Evolutionary conservation across 2,113 vertebrate genomes (phyloP), one percentile per base, ranked within the genome.

Genomic region (Tapirus terrestris): DNA sequence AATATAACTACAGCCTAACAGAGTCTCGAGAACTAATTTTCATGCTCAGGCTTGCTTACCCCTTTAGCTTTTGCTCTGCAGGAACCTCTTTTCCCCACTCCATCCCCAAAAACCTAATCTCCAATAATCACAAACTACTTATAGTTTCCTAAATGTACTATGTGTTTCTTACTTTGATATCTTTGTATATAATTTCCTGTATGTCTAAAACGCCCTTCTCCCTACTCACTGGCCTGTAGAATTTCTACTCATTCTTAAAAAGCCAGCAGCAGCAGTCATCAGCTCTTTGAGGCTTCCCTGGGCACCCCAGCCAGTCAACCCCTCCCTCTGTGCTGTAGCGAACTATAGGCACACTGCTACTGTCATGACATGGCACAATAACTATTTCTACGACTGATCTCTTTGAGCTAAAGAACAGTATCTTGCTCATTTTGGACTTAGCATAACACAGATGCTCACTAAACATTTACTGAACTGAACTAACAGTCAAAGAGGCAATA

Each of bases 211-310:
- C 82, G 61, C n/a, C 48, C 36, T 63, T 80, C 7, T 29, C 39
- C 87, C 29, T 48, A 61, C 6, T 3, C n/a, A 6, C 31, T 10
- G 27, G 43, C 65, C 48, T 68, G 4, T 0, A 68, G 13, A 67
- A 88, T 73, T 88, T 89, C 53, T 91, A 53, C 43, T 87, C 29
- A 76, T 70, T 92, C 79, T 89, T 39, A 73, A 79, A 95, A 98
- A 68, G 61, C 29, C 31, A 67, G 8, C 23, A 39, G 39, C 12
- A 17, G 65, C 43, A 36, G 33, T 43, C 63, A 76, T 39, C 12
- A 16, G 53, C 25, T 36, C 79, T 85, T 43, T 36, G 61, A 85
- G 33, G 70, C 11, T 60, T 39, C 33, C 39, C 48, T 6, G 43
- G 58, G 27, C 10, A 85, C 51, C 36, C 58, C 21, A 68, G 61